Conservation (phyloP, 2,113 vertebrate species). For the Tichodroma muraria region DNA sequence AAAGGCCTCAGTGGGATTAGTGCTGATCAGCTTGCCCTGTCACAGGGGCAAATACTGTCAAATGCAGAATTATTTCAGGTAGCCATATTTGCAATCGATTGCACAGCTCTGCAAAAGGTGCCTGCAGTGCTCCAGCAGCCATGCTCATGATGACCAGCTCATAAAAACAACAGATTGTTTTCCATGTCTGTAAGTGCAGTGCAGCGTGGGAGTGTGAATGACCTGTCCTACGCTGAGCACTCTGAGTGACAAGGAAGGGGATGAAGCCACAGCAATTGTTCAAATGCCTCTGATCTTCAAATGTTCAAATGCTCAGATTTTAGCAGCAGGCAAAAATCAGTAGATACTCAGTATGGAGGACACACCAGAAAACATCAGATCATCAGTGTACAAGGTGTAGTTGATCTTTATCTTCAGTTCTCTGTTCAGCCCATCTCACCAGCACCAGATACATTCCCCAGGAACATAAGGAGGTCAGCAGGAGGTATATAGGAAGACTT, state of each 20-base stretch:
- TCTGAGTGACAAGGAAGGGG: background rate
- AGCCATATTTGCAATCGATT: background rate
- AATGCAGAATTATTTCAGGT: background rate
- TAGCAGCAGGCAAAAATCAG: background rate
- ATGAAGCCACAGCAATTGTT: background rate
- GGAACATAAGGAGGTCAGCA: background rate
- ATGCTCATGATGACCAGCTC: background rate
- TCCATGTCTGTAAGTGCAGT: background rate
- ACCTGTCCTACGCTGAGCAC: background rate
- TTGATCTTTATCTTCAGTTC: background rate
- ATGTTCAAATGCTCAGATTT: no score
- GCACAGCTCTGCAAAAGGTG: background rate
- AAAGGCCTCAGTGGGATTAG: background rate
- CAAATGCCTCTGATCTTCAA: background rate
- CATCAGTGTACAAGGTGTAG: background rate
- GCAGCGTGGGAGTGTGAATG: fast-evolving
- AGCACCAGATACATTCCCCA: background rate
- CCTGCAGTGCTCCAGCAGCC: background rate
- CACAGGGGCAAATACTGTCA: background rate
- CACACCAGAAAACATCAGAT: background rate
- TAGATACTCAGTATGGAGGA: background rate
- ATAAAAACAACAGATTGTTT: background rate
- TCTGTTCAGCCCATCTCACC: background rate
- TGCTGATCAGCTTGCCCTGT: background rate
- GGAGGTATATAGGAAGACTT: background rate